Evolutionary conservation across 2,888 invertebrate genomes (phyloP).

Genomic region (Caenorhabditis zanzibari): DNA sequence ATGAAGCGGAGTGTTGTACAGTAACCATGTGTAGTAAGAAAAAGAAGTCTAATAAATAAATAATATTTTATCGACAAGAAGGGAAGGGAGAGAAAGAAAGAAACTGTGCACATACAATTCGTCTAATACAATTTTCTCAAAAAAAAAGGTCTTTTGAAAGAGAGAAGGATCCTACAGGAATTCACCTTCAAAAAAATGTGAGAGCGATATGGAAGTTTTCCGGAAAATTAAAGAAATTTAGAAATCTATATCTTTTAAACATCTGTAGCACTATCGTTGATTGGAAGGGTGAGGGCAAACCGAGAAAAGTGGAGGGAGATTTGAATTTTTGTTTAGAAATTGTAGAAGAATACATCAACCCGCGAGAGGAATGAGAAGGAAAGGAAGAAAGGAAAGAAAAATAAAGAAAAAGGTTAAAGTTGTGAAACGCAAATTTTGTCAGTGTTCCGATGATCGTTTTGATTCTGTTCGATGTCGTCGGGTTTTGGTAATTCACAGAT

Average conservation of each 20-base stretch:
- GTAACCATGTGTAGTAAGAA: neutral
- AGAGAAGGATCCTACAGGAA: constrained; percentile 31
- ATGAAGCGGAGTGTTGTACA: constrained; percentile 38
- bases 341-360: neutral
- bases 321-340: neutral
- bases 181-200: constrained; percentile 7
- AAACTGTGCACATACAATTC: constrained; percentile 39
- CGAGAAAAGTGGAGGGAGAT: constrained; percentile 20
- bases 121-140: constrained; percentile 22
- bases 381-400: constrained; percentile 1
- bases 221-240: constrained; percentile 17
- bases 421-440: constrained; percentile 64
- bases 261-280: constrained; percentile 30
- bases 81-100: neutral
- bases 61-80: constrained; percentile 30
- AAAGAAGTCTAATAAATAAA: constrained; percentile 14
- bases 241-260: neutral
- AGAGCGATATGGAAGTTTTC: constrained; percentile 51
- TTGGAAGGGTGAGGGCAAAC: constrained; percentile 4
- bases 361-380: constrained; percentile 16
- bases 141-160: constrained; percentile 8
- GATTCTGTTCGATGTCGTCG: constrained; percentile 49
- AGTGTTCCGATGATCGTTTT: constrained; percentile 52
- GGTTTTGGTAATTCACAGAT: constrained; percentile 55
- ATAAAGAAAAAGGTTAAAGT: constrained; percentile 27